Percentiles rank a stretch among this genome's conserved stretches.
These are phyloP conservation scores for Sander lucioperca DNA, from an alignment of 2,113 vertebrate species.

Conservation along the genomic window DNA sequence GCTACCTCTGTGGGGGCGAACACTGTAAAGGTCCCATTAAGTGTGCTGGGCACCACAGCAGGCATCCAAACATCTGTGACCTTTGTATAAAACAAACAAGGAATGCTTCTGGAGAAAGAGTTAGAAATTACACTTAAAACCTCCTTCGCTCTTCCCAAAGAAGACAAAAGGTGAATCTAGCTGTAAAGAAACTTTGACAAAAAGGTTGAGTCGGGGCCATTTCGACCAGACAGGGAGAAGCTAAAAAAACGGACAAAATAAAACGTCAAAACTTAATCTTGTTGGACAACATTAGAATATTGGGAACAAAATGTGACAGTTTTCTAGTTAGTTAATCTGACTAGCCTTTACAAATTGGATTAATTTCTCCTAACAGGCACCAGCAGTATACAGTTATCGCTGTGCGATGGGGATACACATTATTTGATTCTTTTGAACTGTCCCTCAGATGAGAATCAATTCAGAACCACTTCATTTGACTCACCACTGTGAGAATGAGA, in stretches of 20 bases:
- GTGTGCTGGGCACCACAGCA: slow-evolving; percentile 52
- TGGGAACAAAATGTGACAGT: not conserved
- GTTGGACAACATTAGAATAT: not conserved
- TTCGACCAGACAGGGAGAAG: not conserved
- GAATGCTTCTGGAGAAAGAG: slow-evolving; percentile 44
- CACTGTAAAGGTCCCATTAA: slow-evolving; percentile 71
- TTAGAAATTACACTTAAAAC: slow-evolving; percentile 16
- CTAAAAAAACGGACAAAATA: not conserved
- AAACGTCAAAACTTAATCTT: not conserved
- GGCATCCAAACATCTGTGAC: slow-evolving; percentile 70
- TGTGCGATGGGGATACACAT: not conserved
- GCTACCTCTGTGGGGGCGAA: slow-evolving; percentile 58
- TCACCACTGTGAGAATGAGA: slow-evolving; percentile 29
- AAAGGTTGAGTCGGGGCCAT: slow-evolving; percentile 27
- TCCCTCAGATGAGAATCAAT: slow-evolving; percentile 27
- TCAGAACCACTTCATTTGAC: slow-evolving; percentile 36
- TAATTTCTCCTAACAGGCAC: not conserved
- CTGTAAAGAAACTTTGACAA: slow-evolving; percentile 1
- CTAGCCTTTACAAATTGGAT: not conserved
- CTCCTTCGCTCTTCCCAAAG: not conserved
- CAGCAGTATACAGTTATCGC: not conserved
- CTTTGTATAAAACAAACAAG: slow-evolving; percentile 71
- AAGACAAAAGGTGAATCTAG: slow-evolving; percentile 44
- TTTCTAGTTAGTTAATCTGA: not conserved
- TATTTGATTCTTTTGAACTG: slow-evolving; percentile 38